These are phyloP conservation scores for Paragorgia papillata DNA, from an alignment of 92 coral and sea anemone genomes.

Conservation along the genomic window DNA sequence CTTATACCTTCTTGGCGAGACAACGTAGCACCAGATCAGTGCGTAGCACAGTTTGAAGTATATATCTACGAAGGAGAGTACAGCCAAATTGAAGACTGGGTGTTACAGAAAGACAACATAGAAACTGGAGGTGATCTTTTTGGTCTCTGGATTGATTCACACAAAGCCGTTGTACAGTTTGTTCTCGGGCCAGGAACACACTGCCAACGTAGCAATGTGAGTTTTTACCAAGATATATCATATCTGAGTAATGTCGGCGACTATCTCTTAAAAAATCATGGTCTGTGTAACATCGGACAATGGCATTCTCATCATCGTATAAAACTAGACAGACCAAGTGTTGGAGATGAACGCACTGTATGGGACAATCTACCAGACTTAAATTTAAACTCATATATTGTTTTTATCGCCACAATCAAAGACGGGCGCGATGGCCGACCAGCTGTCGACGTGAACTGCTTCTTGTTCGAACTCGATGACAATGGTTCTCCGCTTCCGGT, in stretches of 20 bases:
- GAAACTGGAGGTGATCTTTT: conserved; percentile 92
- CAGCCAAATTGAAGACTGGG: conserved; percentile 62
- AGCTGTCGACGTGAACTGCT: conserved; percentile 41
- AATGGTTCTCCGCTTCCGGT: conserved; percentile 40
- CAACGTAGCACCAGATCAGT: too few species aligned
- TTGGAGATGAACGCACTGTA: conserved; percentile 78
- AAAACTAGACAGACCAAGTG: conserved; percentile 70
- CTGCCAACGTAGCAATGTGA: conserved; percentile 53
- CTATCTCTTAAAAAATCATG: conserved; percentile 58
- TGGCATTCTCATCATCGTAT: conserved; percentile 92
- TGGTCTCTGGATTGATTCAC: conserved; percentile 76
- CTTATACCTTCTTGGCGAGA: too few species aligned
- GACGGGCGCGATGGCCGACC: background rate
- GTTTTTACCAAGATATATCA: conserved; percentile 74
- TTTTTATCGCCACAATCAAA: conserved; percentile 70
- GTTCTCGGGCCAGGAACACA: conserved; percentile 79
- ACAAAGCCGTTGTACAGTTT: conserved; percentile 69
- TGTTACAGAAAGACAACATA: conserved; percentile 48
- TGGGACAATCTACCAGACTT: conserved; percentile 77
- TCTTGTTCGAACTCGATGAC: conserved; percentile 53
- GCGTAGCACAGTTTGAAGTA: conserved; percentile 49
- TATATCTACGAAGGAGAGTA: conserved; percentile 60
- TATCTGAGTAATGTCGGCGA: conserved; percentile 66
- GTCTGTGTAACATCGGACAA: conserved; percentile 86
- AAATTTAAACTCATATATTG: conserved; percentile 54